Evolutionary conservation across 2,888 invertebrate species (phyloP), one percentile per base, ranked within the genome.

Genomic region (Hirtodrosophila duncani): DNA sequence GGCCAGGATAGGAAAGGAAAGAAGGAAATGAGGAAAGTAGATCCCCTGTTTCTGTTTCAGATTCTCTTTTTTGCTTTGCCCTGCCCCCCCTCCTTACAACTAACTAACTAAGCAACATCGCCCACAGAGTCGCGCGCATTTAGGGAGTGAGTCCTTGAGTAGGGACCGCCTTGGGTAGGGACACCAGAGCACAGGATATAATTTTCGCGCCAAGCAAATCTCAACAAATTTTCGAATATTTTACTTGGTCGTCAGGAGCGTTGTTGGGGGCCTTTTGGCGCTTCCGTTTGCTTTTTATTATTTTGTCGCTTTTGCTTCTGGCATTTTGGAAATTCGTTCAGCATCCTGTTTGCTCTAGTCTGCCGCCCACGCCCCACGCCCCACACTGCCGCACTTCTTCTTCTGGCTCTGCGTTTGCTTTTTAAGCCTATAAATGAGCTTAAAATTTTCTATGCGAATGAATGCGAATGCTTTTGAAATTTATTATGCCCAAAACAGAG

Each of bases 371-470:
- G 1, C 16, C 17, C 20, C 41, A n/a, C 13, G 14, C 13, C 14
- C 23, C 4, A 5, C 11, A 11, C n/a, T 8, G n/a, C 8, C 8
- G 6, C 4, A 14, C 7, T 14, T 13, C 30, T 16, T 29, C 27
- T 10, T 10, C 18, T 18, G 46, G 43, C 45, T 14, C 20, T 34
- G 34, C 31, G 38, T 58, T 50, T 50, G 49, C 57, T 64, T 67
- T 70, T 74, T 84, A 83, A 84, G 84, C 84, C 81, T 75, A 83
- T 81, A 82, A 83, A 83, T 80, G 83, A 80, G 84, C 83, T 84
- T 83, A 84, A 67, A 81, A 84, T 84, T 82, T 83, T 84, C 84
- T 82, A 81, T 82, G 80, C 67, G 81, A 81, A 63, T 81, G 82
- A 82, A 81, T 82, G 71, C 53, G 78, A 81, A 81, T 81, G 81